Base-by-base conservation (phyloP, 2,797 vertebrate genomes). In the Tinamus major region DNA sequence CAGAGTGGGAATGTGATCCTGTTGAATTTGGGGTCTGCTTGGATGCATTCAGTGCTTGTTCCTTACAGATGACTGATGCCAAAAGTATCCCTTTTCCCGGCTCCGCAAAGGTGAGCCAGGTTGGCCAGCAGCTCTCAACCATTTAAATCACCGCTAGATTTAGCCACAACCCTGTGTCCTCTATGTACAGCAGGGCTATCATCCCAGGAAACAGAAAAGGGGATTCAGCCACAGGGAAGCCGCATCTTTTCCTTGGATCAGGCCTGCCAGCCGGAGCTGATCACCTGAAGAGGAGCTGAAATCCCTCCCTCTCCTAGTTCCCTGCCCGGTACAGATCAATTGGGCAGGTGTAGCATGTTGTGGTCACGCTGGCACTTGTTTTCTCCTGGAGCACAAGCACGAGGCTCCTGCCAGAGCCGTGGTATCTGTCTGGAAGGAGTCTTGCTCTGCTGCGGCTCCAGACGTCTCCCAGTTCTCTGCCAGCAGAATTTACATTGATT, bases 31-130 rank as follows among this genome's bases (percentile, higher is more conserved):
- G 8, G 23, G 29, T 75, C 58, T 64, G 8, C 35, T 56, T 4
- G 56, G 41, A 19, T 62, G 7, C 27, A 27, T 19, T 49, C 23
- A 6, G 1, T 5, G 9, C 29, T 65, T 42, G 39, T 44, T 83
- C 20, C 1, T 0, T 13, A 8, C 20, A 13, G 62, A 33, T 5
- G 37, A 37, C 15, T 56, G 35, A 35, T 6, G 31, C 11, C 29
- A 29, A 33, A 64, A 19, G 6, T 44, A 33, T 46, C 20, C 24
- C 16, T 67, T 67, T 69, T 44, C 42, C 27, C 11, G 13, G 23
- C 8, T 17, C 46, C 33, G 35, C 33, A 39, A 76, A 41, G 24
- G 2, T 23, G 51, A 70, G 8, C 21, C 29, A 26, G 13, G 24
- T 55, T 27, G 59, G 14, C 37, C 59, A 61, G 10, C 37, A 72